phyloP scores from a whole-genome alignment of 2,113 vertebrate species.

The Cyanoramphus novaezelandiae region DNA sequence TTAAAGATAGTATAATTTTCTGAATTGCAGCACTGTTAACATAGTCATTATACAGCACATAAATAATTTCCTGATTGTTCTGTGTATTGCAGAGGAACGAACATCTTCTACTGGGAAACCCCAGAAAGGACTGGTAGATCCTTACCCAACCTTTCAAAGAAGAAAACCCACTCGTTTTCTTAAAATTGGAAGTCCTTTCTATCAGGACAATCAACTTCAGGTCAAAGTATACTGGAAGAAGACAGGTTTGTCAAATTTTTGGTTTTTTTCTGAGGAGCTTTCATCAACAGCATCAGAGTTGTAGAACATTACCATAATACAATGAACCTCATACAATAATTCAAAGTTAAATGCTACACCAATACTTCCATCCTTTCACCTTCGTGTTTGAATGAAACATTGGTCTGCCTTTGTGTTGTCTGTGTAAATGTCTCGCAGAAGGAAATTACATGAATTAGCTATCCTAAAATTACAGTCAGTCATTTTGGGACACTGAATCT shows the following conservation, averaged over 20 bases:
- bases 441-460: neutral
- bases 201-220: constrained; percentile 90
- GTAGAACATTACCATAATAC: neutral
- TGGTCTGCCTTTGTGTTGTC: neutral
- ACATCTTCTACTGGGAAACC: constrained; percentile 44
- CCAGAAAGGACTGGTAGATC: constrained; percentile 38
- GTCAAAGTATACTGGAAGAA: constrained; percentile 96
- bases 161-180: constrained; percentile 80
- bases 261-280: neutral
- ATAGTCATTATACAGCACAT: neutral
- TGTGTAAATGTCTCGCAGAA: neutral
- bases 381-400: neutral
- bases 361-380: neutral
- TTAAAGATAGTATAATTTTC: neutral
- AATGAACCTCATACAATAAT: neutral
- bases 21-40: neutral
- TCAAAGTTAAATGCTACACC: neutral
- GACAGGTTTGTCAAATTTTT: constrained; percentile 73
- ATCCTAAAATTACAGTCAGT: neutral
- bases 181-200: constrained; percentile 90
- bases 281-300: neutral
- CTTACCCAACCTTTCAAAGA: constrained; percentile 69
- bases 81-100: constrained; percentile 68
- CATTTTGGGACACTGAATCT: neutral
- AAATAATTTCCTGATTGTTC: neutral